These are phyloP conservation scores for Pteropus rufus DNA, from an alignment of 2,797 vertebrate genomes.

Conservation along the genomic window DNA sequence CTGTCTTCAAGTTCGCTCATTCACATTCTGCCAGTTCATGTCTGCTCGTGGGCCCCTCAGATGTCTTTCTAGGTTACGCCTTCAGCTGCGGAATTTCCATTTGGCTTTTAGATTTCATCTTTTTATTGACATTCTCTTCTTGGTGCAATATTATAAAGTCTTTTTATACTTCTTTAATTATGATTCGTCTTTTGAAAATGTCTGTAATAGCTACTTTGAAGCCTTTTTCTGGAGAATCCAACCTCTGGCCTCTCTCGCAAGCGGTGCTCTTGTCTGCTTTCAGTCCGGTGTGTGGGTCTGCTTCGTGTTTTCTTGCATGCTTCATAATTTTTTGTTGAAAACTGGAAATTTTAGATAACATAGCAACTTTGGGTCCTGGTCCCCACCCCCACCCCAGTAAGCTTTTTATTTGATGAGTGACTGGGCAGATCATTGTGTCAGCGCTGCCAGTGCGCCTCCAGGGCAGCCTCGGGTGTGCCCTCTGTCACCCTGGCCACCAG, in stretches of 20 bases:
- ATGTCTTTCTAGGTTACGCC: not conserved
- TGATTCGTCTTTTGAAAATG: not conserved
- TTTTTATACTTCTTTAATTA: not conserved
- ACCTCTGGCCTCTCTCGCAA: not conserved
- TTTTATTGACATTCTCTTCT: not conserved
- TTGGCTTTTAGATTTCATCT: not conserved
- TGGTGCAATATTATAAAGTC: not conserved
- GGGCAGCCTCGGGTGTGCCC: not conserved
- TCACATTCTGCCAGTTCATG: not conserved
- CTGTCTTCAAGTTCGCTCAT: not conserved
- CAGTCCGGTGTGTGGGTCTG: not conserved
- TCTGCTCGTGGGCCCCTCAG: not conserved
- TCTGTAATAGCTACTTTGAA: not conserved
- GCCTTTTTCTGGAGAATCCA: not conserved
- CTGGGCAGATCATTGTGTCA: rapidly evolving
- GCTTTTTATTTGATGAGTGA: not conserved
- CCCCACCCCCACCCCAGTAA: not conserved
- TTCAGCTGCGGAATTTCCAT: not conserved
- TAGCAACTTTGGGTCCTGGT: not conserved
- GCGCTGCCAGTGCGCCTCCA: rapidly evolving
- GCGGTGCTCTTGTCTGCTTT: not conserved
- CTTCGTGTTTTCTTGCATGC: not conserved
- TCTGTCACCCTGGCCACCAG: no score
- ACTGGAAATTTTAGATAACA: not conserved
- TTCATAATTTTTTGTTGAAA: not conserved